Conservation (phyloP, 1,140 invertebrate species). For the Oryctes rhinoceros region DNA sequence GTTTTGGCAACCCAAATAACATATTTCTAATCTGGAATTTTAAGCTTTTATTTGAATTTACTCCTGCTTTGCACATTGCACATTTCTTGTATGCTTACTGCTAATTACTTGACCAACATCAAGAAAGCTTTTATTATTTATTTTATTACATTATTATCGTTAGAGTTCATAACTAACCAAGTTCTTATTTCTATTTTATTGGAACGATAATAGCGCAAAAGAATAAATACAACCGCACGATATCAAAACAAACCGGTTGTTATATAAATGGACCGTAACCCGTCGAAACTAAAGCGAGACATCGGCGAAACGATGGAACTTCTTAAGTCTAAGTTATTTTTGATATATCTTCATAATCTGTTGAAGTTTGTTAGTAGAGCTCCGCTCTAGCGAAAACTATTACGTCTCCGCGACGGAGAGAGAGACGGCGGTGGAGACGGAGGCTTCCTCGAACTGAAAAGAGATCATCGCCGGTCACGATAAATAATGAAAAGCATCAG, state of each 20-base stretch:
- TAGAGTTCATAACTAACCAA: no score
- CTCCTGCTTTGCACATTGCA: no score
- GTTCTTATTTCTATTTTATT: no score
- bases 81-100: no score
- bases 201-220: no score
- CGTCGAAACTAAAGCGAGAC: neutral
- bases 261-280: constrained; percentile 31
- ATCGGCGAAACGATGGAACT: constrained; percentile 1
- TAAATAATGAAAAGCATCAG: constrained; percentile 32
- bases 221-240: neutral
- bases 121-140: no score
- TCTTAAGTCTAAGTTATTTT: constrained; percentile 30
- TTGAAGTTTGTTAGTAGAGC: constrained; percentile 19
- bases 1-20: no score
- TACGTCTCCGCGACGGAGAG: neutral
- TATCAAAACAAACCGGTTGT: constrained; percentile 1
- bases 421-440: neutral
- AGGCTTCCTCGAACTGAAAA: neutral
- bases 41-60: no score
- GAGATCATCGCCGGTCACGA: constrained; percentile 13
- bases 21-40: no score
- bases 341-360: constrained; percentile 36
- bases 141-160: no score
- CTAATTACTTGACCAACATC: no score
- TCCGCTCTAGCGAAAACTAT: constrained; percentile 21